Base-by-base conservation (phyloP, 2,888 invertebrate species). In the Cylindroiulus punctatus region DNA sequence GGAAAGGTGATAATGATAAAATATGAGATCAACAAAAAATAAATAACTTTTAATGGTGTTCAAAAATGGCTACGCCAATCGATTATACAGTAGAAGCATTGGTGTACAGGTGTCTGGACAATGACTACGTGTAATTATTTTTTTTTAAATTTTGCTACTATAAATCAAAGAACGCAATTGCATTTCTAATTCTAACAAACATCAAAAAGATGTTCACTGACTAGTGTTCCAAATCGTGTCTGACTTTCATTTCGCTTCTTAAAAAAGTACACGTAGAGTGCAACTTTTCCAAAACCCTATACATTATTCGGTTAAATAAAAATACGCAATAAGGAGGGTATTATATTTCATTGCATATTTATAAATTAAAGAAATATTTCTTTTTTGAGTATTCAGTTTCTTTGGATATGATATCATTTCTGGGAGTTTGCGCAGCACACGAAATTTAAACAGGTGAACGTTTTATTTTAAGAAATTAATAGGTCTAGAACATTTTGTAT, bases 11-110 rank as follows among this genome's bases (percentile, higher is more conserved):
- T 52, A 26, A 76, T 30, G 30, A 30, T 76, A 76, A 76, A 76
- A 8, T 26, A 76, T 76, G 76, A 76, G 76, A 76, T 76, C 76
- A 76, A 30, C 76, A 30, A 76, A 76, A 76, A 76, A 76, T 65
- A 65, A 76, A 76, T 30, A 12, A 44, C 12, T 44, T 4, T 52
- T n/a, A 65, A 65, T 76, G 76, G 5, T 10, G 76, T 76, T 30
- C 76, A 26, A 14, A 76, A 30, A 65, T 65, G 76, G 30, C 76
- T 76, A 30, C n/a, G n/a, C n/a, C n/a, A n/a, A n/a, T 52, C 19
- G 52, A 52, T 52, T n/a, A n/a, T n/a, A n/a, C n/a, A 30, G 10
- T 14, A 76, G 26, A 76, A 76, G 76, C 76, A 76, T 76, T 14
- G 14, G 30, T 76, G 30, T 30, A 76, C 14, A 14, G 76, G 12